Base-by-base conservation (phyloP, 2,113 vertebrate genomes). In the Mormoops blainvillei region DNA sequence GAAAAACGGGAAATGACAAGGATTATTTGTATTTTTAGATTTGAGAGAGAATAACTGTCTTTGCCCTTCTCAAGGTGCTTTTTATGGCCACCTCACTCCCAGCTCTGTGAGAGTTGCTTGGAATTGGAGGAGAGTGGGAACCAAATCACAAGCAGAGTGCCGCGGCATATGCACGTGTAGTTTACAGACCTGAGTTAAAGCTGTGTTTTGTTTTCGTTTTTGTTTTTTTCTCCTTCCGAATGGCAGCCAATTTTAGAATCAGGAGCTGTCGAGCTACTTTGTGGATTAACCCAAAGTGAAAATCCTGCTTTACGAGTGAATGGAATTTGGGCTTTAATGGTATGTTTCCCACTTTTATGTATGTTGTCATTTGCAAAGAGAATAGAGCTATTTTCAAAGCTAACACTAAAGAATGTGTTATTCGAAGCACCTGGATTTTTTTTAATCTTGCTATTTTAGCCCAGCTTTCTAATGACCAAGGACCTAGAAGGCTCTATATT, bases 311-410 rank as follows among this genome's bases (percentile, higher is more conserved):
- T 99, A 97, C 98, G 99, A 96, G 99, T 99, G 96, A 99, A 99
- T 0, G 99, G 99, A 97, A 99, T 99, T 98, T 99, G 99, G 99
- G 99, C 99, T 97, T 99, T 99, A 97, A 99, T 99, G 99, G 99
- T 99, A 97, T 98, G 99, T 98, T 91, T 96, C 80, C 22, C 24
- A 20, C 13, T 87, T 76, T 67, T 67, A 65, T 70, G 9, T 50
- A 36, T 80, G 3, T 87, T 48, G 28, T 78, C 78, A 67, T 73
- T 94, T 87, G 54, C 15, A 78, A 91, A 73, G 58, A 56, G 63
- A 76, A 71, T 77, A 70, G 48, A 88, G 43, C 48, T 95, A 1
- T 87, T 88, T n/a, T 52, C 71, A 86, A 82, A 86, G 12, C 54
- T 95, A 80, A 83, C 86, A 94, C n/a, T 86, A 73, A 83, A 43